These are phyloP conservation scores for Hydrophis major DNA, from an alignment of 2,797 vertebrate genomes.

Conservation along the genomic window DNA sequence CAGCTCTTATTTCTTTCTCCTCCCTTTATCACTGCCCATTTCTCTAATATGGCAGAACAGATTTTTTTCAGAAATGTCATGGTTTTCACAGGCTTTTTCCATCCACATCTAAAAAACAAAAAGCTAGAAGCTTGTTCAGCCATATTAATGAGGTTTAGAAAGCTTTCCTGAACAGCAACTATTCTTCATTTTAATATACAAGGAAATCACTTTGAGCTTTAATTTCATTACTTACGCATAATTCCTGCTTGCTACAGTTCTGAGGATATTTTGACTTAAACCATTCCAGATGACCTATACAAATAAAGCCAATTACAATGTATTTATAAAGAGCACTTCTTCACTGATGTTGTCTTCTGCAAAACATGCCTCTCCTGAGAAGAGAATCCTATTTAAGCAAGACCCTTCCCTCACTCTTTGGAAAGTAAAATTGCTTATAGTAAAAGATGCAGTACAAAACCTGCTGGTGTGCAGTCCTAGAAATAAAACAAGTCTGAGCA, in stretches of 20 bases:
- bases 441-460: fast-evolving
- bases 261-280: slow-evolving; percentile 78
- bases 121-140: background rate
- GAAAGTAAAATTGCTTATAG: background rate
- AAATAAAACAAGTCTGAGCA: background rate
- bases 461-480: fast-evolving
- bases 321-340: background rate
- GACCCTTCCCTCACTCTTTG: background rate
- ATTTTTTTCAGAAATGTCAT: background rate
- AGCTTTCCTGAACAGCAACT: background rate
- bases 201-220: background rate
- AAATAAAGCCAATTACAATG: background rate
- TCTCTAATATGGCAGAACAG: background rate
- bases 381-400: fast-evolving
- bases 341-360: fast-evolving
- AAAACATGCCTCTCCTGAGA: fast-evolving
- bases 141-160: background rate
- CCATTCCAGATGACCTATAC: slow-evolving; percentile 83
- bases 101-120: background rate
- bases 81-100: background rate
- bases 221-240: slow-evolving; percentile 85
- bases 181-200: background rate
- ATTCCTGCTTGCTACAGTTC: slow-evolving; percentile 77
- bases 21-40: background rate
- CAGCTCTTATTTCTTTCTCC: background rate